These are phyloP conservation scores for Lobophora halterata DNA, from an alignment of 2,888 invertebrate species.

Conservation along the genomic window DNA sequence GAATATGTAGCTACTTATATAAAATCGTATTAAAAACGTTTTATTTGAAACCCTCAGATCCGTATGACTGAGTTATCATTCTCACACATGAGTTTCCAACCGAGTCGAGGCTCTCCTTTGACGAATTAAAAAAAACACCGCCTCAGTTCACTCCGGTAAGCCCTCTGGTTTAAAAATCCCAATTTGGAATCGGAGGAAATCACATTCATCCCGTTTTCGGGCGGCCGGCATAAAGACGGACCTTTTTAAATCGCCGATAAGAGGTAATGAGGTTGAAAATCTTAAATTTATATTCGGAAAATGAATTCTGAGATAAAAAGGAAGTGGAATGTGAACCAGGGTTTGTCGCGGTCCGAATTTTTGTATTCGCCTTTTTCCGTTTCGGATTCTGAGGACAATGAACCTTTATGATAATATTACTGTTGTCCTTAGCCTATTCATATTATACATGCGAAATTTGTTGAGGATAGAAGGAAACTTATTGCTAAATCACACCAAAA, in stretches of 20 bases:
- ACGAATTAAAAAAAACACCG: constrained; percentile 21
- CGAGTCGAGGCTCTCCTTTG: constrained; percentile 18
- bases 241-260: constrained; percentile 66
- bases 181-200: constrained; percentile 42
- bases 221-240: constrained; percentile 45
- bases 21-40: constrained; percentile 2
- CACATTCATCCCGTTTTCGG: constrained; percentile 59
- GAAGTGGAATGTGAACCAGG: constrained; percentile 17
- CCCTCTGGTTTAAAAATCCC: constrained; percentile 20
- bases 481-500: too few relatives aligned
- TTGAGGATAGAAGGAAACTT: too few relatives aligned
- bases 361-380: too few relatives aligned
- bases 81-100: constrained; percentile 9
- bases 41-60: constrained; percentile 9
- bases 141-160: constrained; percentile 14
- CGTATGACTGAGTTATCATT: constrained; percentile 7
- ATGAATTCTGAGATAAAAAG: constrained; percentile 46
- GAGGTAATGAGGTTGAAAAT: constrained; percentile 70
- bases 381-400: too few relatives aligned
- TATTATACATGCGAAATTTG: too few relatives aligned
- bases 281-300: constrained; percentile 65
- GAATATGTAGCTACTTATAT: too few relatives aligned
- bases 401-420: too few relatives aligned
- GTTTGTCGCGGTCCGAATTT: constrained; percentile 4
- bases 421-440: too few relatives aligned